Conservation (phyloP, 1,140 invertebrate species). For the Pseudachorutes palmiensis region DNA sequence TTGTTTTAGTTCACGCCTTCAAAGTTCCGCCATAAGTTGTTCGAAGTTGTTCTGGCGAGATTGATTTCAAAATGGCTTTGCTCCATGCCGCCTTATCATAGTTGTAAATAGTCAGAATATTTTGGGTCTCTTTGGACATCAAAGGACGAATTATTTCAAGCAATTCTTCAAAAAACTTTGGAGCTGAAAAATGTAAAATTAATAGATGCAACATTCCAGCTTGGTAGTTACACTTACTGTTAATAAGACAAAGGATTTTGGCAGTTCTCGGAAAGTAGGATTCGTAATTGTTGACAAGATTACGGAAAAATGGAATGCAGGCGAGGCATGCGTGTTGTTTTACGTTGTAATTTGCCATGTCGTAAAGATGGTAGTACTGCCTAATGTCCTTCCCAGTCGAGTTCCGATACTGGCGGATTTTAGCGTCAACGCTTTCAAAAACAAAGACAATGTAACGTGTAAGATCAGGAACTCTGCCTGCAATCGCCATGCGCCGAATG, state of each 20-base stretch:
- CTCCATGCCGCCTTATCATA: neutral
- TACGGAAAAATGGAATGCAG: neutral
- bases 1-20: too few species aligned
- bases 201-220: neutral
- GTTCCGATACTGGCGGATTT: neutral
- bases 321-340: neutral
- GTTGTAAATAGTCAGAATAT: neutral
- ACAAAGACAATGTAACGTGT: neutral
- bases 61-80: neutral
- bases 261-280: neutral
- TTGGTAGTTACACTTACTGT: neutral
- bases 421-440: neutral
- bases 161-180: neutral
- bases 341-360: neutral
- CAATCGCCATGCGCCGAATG: neutral
- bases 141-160: neutral
- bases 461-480: neutral
- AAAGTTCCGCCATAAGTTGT: neutral
- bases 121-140: neutral
- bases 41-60: neutral
- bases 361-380: neutral
- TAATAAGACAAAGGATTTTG: neutral
- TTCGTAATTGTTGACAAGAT: neutral
- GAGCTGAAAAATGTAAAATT: neutral
- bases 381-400: neutral